Conservation (phyloP, 2,797 vertebrate species). For the Spinibarbus caldwelli region DNA sequence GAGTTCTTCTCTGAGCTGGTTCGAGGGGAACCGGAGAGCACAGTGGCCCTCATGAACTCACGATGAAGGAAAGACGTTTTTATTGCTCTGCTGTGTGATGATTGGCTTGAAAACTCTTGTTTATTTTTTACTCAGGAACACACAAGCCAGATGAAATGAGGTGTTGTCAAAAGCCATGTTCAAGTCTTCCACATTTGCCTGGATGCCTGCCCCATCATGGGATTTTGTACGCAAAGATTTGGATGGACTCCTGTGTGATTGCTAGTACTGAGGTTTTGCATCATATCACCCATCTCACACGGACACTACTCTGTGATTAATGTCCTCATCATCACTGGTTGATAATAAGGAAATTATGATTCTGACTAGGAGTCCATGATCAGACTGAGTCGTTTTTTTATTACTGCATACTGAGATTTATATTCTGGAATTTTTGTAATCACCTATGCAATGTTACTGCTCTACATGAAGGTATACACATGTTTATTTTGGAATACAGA, state of each 20-base stretch:
- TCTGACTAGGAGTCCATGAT: not conserved
- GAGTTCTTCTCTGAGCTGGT: constrained; percentile 91
- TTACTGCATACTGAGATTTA: constrained; percentile 40
- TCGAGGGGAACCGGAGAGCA: constrained; percentile 79
- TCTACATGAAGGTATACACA: no score
- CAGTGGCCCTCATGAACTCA: constrained; percentile 81
- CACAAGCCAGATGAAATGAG: constrained; percentile 31
- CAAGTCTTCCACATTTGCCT: constrained; percentile 48
- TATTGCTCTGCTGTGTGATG: not conserved
- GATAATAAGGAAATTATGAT: not conserved
- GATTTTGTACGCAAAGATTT: constrained; percentile 40
- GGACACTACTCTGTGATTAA: constrained; percentile 30
- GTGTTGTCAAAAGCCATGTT: constrained; percentile 29
- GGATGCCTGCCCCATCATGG: constrained; percentile 56
- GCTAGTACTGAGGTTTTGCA: constrained; percentile 72
- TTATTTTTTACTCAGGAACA: constrained; percentile 60
- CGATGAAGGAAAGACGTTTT: not conserved
- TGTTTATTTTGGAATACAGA: constrained; percentile 55
- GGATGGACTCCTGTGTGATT: constrained; percentile 53
- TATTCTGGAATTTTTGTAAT: constrained; percentile 27
- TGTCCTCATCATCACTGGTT: not conserved
- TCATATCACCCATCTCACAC: constrained; percentile 54
- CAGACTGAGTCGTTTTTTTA: not conserved
- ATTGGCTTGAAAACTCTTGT: no score
- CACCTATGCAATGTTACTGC: constrained; percentile 52